phyloP scores from a whole-genome alignment of 2,888 invertebrate genomes.

The Euzophera pinguis region DNA sequence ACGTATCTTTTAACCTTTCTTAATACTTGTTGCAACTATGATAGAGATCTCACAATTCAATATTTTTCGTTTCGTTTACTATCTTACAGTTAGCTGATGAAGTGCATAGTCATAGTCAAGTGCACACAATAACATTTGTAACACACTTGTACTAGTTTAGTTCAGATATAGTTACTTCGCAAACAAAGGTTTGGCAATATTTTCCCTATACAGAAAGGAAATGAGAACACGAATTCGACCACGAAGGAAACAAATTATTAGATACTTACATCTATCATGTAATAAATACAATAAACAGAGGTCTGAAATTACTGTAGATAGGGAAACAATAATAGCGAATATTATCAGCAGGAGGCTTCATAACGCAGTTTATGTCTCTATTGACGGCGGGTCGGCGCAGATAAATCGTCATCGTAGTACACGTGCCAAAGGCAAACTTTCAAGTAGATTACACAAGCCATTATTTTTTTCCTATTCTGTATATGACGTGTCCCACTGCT shows the following conservation, averaged over 20 bases:
- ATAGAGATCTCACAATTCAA: too few relatives aligned
- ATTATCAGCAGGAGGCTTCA: slow-evolving; percentile 50
- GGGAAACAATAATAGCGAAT: slow-evolving; percentile 47
- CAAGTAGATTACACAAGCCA: neutral
- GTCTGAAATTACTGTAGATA: slow-evolving; percentile 24
- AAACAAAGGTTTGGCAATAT: neutral
- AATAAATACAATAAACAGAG: neutral
- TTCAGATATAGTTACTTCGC: too few relatives aligned
- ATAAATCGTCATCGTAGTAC: slow-evolving; percentile 4
- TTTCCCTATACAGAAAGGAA: neutral
- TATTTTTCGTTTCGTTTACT: too few relatives aligned
- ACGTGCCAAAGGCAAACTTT: neutral
- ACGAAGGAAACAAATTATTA: neutral
- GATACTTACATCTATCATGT: neutral
- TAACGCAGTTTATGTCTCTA: slow-evolving; percentile 51
- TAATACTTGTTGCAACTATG: too few relatives aligned
- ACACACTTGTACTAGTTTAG: too few relatives aligned
- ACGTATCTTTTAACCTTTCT: neutral
- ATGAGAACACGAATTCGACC: neutral
- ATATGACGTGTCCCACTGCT: too few relatives aligned
- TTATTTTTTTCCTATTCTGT: too few relatives aligned
- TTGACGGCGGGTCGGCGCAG: slow-evolving; percentile 31
- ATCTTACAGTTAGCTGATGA: too few relatives aligned
- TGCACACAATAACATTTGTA: too few relatives aligned
- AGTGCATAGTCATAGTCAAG: too few relatives aligned